phyloP scores from a whole-genome alignment of 2,888 invertebrate species.

The Eupithecia vulgata region DNA sequence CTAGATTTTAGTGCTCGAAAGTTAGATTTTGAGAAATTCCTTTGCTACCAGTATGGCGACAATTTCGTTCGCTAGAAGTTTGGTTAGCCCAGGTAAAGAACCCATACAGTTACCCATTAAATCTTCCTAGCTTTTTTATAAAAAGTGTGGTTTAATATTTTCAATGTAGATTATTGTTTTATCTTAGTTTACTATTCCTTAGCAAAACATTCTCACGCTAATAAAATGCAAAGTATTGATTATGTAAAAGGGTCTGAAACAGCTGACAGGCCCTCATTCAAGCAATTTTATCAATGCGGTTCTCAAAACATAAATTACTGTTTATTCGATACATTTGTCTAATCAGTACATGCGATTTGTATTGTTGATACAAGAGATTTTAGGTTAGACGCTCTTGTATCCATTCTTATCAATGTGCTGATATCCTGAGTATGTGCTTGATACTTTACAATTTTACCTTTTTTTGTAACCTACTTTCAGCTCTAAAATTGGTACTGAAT shows the following conservation, averaged over 20 bases:
- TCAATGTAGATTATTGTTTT: not conserved
- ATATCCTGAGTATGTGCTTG: too few species aligned
- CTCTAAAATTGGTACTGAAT: slow-evolving; percentile 72
- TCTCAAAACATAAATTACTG: not conserved
- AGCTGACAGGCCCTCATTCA: not conserved
- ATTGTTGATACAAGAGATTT: slow-evolving; percentile 28
- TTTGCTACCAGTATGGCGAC: slow-evolving; percentile 63
- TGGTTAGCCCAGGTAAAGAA: slow-evolving; percentile 77
- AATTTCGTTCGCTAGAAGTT: slow-evolving; percentile 78
- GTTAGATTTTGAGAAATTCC: not conserved
- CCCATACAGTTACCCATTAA: not conserved
- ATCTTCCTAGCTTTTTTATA: not conserved
- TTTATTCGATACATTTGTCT: not conserved
- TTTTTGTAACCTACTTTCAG: slow-evolving; percentile 49
- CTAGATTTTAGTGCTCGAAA: not conserved
- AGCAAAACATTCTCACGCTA: not conserved
- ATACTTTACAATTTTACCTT: not conserved
- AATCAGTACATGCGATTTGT: not conserved
- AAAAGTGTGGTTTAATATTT: not conserved
- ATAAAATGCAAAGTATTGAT: slow-evolving; percentile 37
- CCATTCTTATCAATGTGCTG: slow-evolving; percentile 40
- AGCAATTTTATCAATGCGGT: not conserved
- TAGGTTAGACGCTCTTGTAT: slow-evolving; percentile 53
- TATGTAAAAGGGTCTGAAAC: slow-evolving; percentile 57
- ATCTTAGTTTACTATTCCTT: not conserved